A percentile compares a stretch with the other conserved stretches of the same genome.
These are phyloP conservation scores for Chesias legatella DNA, from an alignment of 2,888 invertebrate species.

Conservation along the genomic window DNA sequence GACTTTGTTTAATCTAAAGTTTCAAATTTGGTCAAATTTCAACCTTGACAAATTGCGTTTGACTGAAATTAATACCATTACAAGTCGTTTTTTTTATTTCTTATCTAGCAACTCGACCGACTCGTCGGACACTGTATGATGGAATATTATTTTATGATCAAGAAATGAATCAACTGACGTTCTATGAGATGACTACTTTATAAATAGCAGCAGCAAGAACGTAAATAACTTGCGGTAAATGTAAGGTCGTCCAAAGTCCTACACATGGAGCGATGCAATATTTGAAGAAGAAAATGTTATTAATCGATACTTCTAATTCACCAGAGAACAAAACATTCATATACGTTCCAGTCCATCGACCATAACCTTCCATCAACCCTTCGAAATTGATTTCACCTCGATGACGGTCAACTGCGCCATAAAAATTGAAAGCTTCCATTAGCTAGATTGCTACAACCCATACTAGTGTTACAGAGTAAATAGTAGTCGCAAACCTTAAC, in stretches of 20 bases:
- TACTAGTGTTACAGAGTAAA: slow-evolving; percentile 10
- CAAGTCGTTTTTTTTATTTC: not conserved
- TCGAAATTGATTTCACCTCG: slow-evolving; percentile 20
- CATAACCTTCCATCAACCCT: slow-evolving; percentile 23
- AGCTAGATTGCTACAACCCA: slow-evolving; percentile 18
- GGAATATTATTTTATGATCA: slow-evolving; percentile 9
- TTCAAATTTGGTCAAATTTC: too few relatives aligned
- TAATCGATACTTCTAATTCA: too few relatives aligned
- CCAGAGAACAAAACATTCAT: not conserved
- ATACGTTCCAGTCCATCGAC: slow-evolving; percentile 8
- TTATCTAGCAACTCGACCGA: slow-evolving; percentile 6
- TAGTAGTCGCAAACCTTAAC: slow-evolving; percentile 27
- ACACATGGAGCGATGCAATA: too few relatives aligned
- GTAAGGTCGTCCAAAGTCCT: slow-evolving; percentile 7
- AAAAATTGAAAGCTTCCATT: slow-evolving; percentile 20
- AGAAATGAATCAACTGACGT: slow-evolving; percentile 15
- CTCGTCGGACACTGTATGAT: slow-evolving; percentile 8
- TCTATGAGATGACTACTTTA: slow-evolving; percentile 18
- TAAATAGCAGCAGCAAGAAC: slow-evolving; percentile 21
- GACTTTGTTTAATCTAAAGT: too few relatives aligned
- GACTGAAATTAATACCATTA: too few relatives aligned
- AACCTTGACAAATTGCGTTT: too few relatives aligned
- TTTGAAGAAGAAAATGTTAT: too few relatives aligned
- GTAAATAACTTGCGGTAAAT: slow-evolving; percentile 12
- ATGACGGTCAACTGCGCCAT: slow-evolving; percentile 16